phyloP scores from a whole-genome alignment of 2,888 invertebrate species.

The Dasypogon diadema region DNA sequence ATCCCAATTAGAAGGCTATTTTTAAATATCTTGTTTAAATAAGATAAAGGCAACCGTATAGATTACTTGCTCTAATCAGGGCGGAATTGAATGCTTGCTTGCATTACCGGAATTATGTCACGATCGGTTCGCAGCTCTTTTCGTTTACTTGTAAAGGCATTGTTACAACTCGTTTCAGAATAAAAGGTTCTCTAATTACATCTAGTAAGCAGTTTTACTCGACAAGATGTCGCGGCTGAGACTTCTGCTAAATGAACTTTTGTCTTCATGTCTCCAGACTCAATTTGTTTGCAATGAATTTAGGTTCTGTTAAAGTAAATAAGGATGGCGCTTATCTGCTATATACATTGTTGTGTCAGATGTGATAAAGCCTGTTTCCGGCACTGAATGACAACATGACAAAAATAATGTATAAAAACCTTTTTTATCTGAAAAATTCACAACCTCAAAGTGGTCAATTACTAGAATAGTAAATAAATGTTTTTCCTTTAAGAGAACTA shows the following conservation, averaged over 20 bases:
- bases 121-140: neutral
- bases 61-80: conserved; percentile 43
- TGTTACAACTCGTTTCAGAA: neutral
- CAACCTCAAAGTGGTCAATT: no score
- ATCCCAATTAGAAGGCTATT: conserved; percentile 23
- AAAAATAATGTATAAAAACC: no score
- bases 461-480: no score
- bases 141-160: conserved; percentile 1
- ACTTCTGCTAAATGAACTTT: conserved; percentile 14
- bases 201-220: conserved; percentile 16
- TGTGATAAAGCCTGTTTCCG: conserved; percentile 32
- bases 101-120: conserved; percentile 23
- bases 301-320: neutral
- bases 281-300: neutral
- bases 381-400: no score
- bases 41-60: conserved; percentile 25
- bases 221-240: neutral
- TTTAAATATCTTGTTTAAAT: conserved; percentile 24
- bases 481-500: no score
- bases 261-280: neutral
- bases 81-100: conserved; percentile 36
- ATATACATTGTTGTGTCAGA: neutral
- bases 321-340: conserved; percentile 25
- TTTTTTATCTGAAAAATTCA: no score
- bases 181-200: conserved; percentile 26